Evolutionary conservation across 2,797 vertebrate genomes (phyloP).

Genomic region (Podargus strigoides): DNA sequence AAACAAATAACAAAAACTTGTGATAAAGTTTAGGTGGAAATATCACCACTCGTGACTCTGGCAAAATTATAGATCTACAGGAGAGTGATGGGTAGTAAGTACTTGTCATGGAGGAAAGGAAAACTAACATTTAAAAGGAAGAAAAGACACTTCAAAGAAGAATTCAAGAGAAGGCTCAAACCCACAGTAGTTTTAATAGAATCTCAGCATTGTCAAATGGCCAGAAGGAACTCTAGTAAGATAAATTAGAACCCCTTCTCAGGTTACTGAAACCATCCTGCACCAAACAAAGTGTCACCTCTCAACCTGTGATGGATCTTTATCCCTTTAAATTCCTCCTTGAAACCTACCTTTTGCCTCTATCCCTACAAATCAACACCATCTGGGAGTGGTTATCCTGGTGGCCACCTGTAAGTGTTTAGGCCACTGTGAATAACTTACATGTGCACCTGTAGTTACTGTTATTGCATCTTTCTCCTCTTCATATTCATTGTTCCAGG

Average conservation of each 20-base stretch:
- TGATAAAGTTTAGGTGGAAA: neutral
- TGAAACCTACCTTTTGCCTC: neutral
- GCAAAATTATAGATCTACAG: neutral
- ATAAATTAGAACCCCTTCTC: neutral
- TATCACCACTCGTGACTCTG: neutral
- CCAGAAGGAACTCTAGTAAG: neutral
- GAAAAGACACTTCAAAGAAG: neutral
- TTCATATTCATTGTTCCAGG: neutral
- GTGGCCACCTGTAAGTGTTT: neutral
- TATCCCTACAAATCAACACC: neutral
- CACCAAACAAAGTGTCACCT: neutral
- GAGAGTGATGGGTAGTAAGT: neutral
- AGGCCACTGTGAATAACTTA: neutral
- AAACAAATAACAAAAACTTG: rapidly evolving
- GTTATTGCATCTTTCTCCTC: neutral
- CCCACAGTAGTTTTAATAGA: neutral
- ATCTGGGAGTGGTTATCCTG: neutral
- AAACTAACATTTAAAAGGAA: neutral
- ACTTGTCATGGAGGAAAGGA: neutral
- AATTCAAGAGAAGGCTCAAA: neutral
- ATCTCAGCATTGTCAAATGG: neutral
- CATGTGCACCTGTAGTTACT: neutral
- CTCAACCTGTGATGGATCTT: neutral
- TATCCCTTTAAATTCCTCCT: neutral
- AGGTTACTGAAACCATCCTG: neutral